phyloP scores from a whole-genome alignment of 2,797 vertebrate species.

The Falco peregrinus region DNA sequence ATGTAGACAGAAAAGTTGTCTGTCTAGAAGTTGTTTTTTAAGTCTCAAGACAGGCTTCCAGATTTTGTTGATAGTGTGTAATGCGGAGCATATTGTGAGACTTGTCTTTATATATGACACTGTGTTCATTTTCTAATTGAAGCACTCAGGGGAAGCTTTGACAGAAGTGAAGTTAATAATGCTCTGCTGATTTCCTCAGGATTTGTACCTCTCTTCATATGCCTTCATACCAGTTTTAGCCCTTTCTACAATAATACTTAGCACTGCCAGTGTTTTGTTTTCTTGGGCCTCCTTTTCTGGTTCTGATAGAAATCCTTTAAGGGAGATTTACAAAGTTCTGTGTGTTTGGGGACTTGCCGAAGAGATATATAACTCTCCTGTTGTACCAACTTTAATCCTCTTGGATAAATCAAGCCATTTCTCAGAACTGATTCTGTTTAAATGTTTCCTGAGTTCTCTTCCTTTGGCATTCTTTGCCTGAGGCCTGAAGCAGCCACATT shows the following conservation, averaged over 20 bases:
- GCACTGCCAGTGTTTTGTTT: slow-evolving; percentile 8
- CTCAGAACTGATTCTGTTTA: slow-evolving; percentile 35
- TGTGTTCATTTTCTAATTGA: background rate
- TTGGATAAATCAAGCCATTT: slow-evolving; percentile 32
- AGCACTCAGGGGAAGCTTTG: background rate
- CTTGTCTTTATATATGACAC: background rate
- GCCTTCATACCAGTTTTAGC: background rate
- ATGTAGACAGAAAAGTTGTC: background rate
- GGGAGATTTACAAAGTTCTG: background rate
- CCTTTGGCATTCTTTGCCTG: slow-evolving; percentile 15
- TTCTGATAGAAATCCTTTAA: slow-evolving; percentile 23
- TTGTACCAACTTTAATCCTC: slow-evolving; percentile 6
- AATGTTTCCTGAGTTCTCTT: slow-evolving; percentile 20
- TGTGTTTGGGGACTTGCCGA: slow-evolving; percentile 21
- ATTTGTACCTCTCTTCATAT: background rate
- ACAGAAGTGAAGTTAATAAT: background rate
- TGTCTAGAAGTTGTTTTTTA: background rate
- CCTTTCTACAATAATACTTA: background rate
- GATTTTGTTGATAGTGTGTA: background rate
- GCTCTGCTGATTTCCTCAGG: background rate
- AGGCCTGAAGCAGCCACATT: slow-evolving; percentile 5
- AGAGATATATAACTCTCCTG: background rate
- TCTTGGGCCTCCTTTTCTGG: slow-evolving; percentile 6
- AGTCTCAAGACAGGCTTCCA: background rate
- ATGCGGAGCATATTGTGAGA: background rate